Evolutionary conservation across 2,113 vertebrate species (phyloP).

Genomic region (Sceloporus tristichus): DNA sequence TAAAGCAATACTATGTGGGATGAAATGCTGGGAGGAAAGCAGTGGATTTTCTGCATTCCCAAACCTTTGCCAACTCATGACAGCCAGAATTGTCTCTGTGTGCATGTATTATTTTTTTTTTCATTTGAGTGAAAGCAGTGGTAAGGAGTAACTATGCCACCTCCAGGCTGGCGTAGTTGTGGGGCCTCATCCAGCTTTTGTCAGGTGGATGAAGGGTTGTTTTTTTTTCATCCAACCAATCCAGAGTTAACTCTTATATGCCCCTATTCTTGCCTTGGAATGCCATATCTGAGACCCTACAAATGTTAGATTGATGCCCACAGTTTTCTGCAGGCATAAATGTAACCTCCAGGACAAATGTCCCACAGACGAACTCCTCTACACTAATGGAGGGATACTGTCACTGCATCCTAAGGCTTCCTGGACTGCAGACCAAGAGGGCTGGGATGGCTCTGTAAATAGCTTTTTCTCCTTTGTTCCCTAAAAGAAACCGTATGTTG

Average conservation of each 20-base stretch:
- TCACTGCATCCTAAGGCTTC: background rate
- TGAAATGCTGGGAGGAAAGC: no score
- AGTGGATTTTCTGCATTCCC: no score
- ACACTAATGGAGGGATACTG: background rate
- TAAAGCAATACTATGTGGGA: no score
- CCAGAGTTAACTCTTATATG: background rate
- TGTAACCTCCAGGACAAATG: background rate
- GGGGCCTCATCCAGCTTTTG: no score
- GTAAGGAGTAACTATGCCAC: no score
- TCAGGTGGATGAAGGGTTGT: background rate
- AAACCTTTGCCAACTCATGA: no score
- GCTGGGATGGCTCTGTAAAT: background rate
- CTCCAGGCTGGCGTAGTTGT: background rate
- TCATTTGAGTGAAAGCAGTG: no score
- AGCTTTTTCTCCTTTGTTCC: background rate
- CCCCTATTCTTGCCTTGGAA: background rate
- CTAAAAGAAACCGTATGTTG: slow-evolving; percentile 5
- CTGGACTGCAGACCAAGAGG: background rate
- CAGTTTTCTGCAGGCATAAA: background rate
- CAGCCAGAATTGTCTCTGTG: no score
- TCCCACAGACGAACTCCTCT: background rate
- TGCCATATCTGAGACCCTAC: background rate
- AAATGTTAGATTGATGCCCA: background rate
- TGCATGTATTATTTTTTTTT: no score
- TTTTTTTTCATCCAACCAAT: background rate